A percentile compares a stretch with the other conserved stretches of the same genome.
phyloP scores from a whole-genome alignment of 2,888 invertebrate genomes.

The Drosophila anomalata region DNA sequence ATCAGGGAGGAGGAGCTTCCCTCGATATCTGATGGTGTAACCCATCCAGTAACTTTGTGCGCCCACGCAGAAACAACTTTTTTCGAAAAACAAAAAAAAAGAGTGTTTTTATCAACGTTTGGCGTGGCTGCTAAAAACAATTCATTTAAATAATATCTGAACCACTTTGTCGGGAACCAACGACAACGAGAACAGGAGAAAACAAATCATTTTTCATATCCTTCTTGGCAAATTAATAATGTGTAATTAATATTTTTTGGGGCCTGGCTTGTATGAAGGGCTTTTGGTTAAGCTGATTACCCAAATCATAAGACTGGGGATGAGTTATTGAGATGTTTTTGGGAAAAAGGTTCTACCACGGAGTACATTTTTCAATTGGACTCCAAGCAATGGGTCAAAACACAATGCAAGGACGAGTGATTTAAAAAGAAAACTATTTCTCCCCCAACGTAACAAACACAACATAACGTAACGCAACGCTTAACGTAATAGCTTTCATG shows the following conservation, averaged over 20 bases:
- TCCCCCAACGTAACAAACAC: constrained; percentile 39
- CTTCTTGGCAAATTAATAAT: constrained; percentile 71
- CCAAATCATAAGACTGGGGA: constrained; percentile 5
- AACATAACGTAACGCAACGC: constrained; percentile 70
- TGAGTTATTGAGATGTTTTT: constrained; percentile 9
- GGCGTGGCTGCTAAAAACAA: constrained; percentile 64
- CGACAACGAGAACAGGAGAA: constrained; percentile 42
- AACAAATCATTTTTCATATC: constrained; percentile 76
- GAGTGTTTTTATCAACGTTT: constrained; percentile 52
- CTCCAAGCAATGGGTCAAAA: background rate
- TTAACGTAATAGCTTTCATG: constrained; percentile 79
- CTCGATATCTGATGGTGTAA: constrained; percentile 18
- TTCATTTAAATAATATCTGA: constrained; percentile 78
- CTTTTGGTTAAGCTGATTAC: constrained; percentile 5
- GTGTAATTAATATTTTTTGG: constrained; percentile 72
- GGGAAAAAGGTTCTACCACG: background rate
- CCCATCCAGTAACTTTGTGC: constrained; percentile 35
- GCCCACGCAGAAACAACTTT: constrained; percentile 64
- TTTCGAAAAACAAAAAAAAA: constrained; percentile 35
- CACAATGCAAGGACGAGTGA: background rate
- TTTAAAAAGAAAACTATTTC: constrained; percentile 49
- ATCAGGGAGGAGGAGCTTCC: constrained; percentile 19
- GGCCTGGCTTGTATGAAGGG: constrained; percentile 3
- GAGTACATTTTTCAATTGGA: background rate
- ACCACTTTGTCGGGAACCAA: constrained; percentile 53